phyloP scores from a whole-genome alignment of 2,113 vertebrate species.

The Scytalopus superciliaris region DNA sequence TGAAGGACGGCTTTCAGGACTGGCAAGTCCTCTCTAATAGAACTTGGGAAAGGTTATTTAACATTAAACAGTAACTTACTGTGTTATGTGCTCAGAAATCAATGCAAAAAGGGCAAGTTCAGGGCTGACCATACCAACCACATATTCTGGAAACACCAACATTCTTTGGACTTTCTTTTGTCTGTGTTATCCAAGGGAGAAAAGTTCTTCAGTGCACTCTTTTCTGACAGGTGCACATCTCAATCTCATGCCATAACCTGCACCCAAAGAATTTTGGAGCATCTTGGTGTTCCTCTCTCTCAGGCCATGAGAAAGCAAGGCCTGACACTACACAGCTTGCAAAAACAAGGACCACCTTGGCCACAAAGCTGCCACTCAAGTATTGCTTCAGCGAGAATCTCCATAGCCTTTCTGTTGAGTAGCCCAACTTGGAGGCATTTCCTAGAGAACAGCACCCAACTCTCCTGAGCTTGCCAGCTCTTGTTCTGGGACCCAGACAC shows the following conservation, averaged over 20 bases:
- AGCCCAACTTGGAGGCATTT: background rate
- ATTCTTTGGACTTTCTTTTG: background rate
- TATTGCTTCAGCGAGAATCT: background rate
- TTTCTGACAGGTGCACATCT: background rate
- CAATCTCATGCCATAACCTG: rapidly evolving
- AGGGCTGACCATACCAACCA: background rate
- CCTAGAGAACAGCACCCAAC: background rate
- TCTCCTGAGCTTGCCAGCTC: background rate
- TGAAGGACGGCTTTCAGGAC: background rate
- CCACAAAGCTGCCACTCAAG: background rate
- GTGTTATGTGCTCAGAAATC: background rate
- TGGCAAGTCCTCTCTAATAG: background rate
- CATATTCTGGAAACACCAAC: background rate
- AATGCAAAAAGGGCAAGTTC: background rate
- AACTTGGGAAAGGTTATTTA: background rate
- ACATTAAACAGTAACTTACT: background rate
- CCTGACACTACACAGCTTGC: too few species aligned
- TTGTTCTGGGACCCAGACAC: background rate
- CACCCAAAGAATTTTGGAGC: background rate
- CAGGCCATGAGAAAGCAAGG: background rate
- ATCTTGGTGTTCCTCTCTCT: background rate
- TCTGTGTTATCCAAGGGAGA: background rate
- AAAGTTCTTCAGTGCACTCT: background rate
- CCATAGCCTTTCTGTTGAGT: background rate
- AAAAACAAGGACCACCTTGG: background rate